A percentile compares a stretch with the other conserved stretches of the same genome.
These are phyloP conservation scores for Palythoa grandis DNA, from an alignment of 92 coral and sea anemone genomes.

Conservation along the genomic window DNA sequence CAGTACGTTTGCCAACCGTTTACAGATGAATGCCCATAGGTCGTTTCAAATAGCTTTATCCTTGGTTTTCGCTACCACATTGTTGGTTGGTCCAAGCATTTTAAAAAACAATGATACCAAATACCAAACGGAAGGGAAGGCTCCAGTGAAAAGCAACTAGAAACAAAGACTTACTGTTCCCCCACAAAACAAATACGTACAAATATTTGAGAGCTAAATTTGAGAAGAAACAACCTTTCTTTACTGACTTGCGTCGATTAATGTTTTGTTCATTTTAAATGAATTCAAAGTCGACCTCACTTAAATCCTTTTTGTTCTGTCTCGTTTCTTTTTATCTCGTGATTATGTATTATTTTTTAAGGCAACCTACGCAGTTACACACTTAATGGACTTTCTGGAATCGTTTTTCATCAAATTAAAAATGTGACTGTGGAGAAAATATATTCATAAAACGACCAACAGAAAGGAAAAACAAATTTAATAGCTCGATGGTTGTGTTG, in stretches of 20 bases:
- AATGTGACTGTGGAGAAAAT: not conserved
- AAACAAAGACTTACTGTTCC: constrained; percentile 41
- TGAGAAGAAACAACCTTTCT: constrained; percentile 18
- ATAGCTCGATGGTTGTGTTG: not conserved
- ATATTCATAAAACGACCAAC: constrained; percentile 7
- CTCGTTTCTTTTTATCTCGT: not conserved
- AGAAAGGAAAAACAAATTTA: not conserved
- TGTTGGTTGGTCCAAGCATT: not conserved
- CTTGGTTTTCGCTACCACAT: not conserved
- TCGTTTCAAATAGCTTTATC: not conserved
- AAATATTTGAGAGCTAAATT: constrained; percentile 44
- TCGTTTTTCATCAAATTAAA: not conserved
- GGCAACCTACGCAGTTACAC: not conserved
- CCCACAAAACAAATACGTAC: constrained; percentile 38
- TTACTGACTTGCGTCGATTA: not conserved
- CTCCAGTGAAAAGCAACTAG: not conserved
- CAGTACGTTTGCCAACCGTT: not conserved
- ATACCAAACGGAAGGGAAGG: constrained; percentile 34
- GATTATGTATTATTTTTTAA: not conserved
- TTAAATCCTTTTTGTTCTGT: too few relatives aligned
- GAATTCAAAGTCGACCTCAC: not conserved
- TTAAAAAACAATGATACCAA: not conserved
- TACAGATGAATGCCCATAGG: not conserved
- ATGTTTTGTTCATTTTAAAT: not conserved
- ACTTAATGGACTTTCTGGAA: not conserved